Evolutionary conservation across 2,113 vertebrate species (phyloP), one percentile per base, ranked within the genome.

Genomic region (Anarhynchus alexandrinus): DNA sequence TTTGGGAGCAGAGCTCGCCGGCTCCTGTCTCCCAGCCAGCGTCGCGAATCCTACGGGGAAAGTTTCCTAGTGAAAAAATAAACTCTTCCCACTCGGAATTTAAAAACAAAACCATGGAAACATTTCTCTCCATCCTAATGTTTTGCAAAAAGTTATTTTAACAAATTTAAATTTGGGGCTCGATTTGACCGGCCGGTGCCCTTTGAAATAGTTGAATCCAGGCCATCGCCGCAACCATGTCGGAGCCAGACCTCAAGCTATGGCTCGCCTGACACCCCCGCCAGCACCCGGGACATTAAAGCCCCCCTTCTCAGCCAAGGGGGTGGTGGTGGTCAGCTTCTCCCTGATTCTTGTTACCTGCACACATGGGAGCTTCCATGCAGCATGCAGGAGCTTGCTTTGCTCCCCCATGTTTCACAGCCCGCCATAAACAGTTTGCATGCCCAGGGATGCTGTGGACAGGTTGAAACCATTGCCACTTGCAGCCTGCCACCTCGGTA

Each of bases 81-180:
- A 95, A 97, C 92, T 93, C 88, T 90, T 91, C 91, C 83, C 89
- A 79, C 90, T 95, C 17, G 23, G 96, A 96, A 96, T 95, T 95
- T 81, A 88, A 95, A 96, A 97, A 97, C 95, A 95, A 95, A 95
- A 42, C 90, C 90, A 88, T 96, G 95, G 90, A 96, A 97, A 95
- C 82, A 71, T 95, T 91, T 84, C 90, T 94, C 87, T 92, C 57
- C 4, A 3, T 93, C 91, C 78, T 76, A 42, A 96, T 94, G 95
- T 96, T 96, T 96, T 90, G 82, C 90, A 88, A 91, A 70, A 96
- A 95, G 94, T 94, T 97, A 96, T 97, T 97, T 97, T 96, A 96
- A 93, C 92, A 73, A 86, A 94, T 96, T 95, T 96, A 96, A 96
- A 97, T 96, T 83, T 92, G 92, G 90, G 88, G 25, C 82, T 93